These are phyloP conservation scores for Euclidia mi DNA, from an alignment of 2,888 invertebrate species.

Conservation along the genomic window DNA sequence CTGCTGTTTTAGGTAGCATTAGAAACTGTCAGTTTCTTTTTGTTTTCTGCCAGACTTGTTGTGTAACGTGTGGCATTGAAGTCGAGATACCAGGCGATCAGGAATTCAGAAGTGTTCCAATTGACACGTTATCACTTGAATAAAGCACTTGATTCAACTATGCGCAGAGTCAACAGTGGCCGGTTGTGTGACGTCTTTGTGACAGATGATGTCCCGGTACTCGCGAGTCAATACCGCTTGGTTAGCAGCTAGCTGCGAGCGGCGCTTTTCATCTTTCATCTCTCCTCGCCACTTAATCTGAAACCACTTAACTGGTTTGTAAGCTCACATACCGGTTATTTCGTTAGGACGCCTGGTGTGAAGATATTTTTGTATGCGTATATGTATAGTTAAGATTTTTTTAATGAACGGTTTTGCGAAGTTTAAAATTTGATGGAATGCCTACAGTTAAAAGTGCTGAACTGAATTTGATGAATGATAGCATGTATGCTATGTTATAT, in stretches of 20 bases:
- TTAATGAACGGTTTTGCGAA: no score
- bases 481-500: no score
- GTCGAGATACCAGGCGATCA: conserved; percentile 30
- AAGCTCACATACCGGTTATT: conserved; percentile 15
- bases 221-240: conserved; percentile 39
- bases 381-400: no score
- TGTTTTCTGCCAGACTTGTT: no score
- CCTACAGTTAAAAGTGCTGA: no score
- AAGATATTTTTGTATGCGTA: neutral
- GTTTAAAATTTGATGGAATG: no score
- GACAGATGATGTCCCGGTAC: conserved; percentile 23
- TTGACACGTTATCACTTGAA: conserved; percentile 33
- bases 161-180: conserved; percentile 35
- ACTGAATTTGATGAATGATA: no score
- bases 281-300: conserved; percentile 29
- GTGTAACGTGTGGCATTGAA: no score
- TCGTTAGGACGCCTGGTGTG: neutral
- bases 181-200: conserved; percentile 28
- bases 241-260: conserved; percentile 40
- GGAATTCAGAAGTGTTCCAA: conserved; percentile 19
- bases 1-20: no score
- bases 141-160: conserved; percentile 32
- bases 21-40: no score
- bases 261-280: conserved; percentile 49
- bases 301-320: conserved; percentile 33